phyloP scores from a whole-genome alignment of 2,797 vertebrate genomes.

The Buceros bicornis region DNA sequence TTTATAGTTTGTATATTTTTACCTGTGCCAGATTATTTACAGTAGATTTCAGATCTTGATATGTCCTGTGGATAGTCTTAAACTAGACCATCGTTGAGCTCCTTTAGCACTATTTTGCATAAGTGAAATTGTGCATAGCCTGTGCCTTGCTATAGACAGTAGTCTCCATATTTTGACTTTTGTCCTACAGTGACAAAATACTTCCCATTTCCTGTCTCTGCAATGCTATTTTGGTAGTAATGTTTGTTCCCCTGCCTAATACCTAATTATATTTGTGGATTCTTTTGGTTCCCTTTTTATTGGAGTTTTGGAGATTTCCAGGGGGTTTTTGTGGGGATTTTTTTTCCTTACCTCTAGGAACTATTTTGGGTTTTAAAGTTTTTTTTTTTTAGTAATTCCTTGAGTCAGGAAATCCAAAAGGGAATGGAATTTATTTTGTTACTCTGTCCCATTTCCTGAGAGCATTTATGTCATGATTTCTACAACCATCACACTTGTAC shows the following conservation, averaged over 20 bases:
- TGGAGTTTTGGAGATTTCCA: neutral
- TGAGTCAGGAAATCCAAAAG: neutral
- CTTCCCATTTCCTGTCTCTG: neutral
- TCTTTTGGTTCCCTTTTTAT: neutral
- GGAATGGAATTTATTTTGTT: neutral
- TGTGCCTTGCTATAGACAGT: neutral
- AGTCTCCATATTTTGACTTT: neutral
- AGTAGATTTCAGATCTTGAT: conserved; percentile 5
- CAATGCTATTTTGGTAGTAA: neutral
- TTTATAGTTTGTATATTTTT: conserved; percentile 67
- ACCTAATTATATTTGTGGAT: neutral
- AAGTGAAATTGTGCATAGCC: neutral
- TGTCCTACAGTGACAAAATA: neutral
- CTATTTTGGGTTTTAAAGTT: neutral
- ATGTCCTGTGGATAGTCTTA: neutral
- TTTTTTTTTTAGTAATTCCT: neutral
- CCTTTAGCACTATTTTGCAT: neutral
- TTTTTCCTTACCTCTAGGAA: neutral
- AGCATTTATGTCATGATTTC: neutral
- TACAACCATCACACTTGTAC: neutral
- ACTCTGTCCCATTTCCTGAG: neutral
- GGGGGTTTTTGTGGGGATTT: too few species aligned
- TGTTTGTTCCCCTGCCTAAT: neutral
- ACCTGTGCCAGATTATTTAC: conserved; percentile 68
- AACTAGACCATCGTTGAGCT: neutral